Percentiles rank a stretch among this genome's conserved stretches.
Conservation (phyloP, 2,113 vertebrate species). For the Desmodus rotundus region DNA sequence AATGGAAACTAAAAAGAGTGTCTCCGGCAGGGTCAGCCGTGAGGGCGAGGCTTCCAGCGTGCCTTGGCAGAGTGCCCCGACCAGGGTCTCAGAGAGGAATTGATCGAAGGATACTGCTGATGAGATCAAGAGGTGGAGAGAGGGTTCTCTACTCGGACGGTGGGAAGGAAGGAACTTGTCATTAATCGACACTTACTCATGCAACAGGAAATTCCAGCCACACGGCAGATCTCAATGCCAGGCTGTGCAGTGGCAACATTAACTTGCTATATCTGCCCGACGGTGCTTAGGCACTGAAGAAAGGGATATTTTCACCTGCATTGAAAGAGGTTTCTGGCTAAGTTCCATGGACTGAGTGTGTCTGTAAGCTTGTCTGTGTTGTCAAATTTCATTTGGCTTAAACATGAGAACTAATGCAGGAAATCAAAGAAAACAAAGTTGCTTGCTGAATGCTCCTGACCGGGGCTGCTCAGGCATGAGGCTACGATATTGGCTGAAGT, state of each 20-base stretch:
- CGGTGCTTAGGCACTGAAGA: neutral
- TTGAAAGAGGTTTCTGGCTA: neutral
- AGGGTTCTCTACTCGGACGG: neutral
- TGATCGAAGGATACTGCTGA: neutral
- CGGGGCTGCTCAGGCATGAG: constrained; percentile 35
- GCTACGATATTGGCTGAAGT: constrained; percentile 21
- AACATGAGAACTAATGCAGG: constrained; percentile 43
- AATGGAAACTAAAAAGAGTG: constrained; percentile 37
- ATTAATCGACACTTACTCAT: neutral
- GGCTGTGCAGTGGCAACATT: accelerated
- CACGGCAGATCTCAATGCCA: neutral
- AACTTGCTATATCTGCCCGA: neutral
- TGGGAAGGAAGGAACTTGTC: constrained; percentile 37
- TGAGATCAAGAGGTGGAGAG: constrained; percentile 28
- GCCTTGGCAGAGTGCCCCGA: neutral
- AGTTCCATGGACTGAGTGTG: neutral
- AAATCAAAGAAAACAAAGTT: constrained; percentile 57
- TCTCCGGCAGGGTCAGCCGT: neutral
- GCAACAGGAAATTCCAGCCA: neutral
- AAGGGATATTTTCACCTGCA: neutral
- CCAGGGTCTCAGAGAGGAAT: neutral
- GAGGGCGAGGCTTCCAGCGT: neutral
- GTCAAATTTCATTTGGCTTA: constrained; percentile 64
- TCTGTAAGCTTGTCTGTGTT: constrained; percentile 45
- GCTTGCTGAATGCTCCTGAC: constrained; percentile 10